These are phyloP conservation scores for Rhynchomys soricoides DNA, from an alignment of 2,113 vertebrate species.

Conservation along the genomic window DNA sequence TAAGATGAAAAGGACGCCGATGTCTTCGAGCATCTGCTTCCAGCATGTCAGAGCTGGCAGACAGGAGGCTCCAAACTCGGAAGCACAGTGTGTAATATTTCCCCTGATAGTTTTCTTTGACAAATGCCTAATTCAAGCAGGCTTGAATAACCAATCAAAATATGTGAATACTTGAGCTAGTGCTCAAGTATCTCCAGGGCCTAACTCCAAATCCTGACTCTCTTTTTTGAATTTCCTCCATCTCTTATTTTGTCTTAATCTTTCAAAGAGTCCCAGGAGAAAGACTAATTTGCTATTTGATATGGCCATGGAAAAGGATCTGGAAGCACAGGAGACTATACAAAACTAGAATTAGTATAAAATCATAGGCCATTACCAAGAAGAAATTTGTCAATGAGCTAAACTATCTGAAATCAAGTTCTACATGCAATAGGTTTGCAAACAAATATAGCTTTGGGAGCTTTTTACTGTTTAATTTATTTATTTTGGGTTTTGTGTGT, in stretches of 20 bases:
- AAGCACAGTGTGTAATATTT: constrained; percentile 49
- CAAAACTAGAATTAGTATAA: constrained; percentile 32
- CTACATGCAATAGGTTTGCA: neutral
- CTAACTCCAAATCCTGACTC: constrained; percentile 34
- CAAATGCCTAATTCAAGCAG: constrained; percentile 74
- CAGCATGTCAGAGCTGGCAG: constrained; percentile 69
- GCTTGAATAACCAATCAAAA: constrained; percentile 70
- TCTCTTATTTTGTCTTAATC: neutral
- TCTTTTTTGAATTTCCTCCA: neutral
- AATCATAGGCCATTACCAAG: neutral
- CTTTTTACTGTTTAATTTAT: neutral
- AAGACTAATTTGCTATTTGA: neutral
- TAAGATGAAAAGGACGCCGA: constrained; percentile 80
- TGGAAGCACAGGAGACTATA: constrained; percentile 9
- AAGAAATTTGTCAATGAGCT: neutral
- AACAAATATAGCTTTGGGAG: neutral
- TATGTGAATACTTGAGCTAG: constrained; percentile 40
- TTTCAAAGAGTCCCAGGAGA: neutral
- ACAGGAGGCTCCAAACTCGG: constrained; percentile 58
- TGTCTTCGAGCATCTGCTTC: constrained; percentile 70
- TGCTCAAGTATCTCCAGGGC: constrained; percentile 6
- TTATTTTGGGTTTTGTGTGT: neutral
- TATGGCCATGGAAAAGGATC: neutral
- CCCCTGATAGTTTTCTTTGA: constrained; percentile 73
- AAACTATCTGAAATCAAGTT: neutral